Evolutionary conservation across 2,888 invertebrate species (phyloP), one percentile per base, ranked within the genome.

Genomic region (Oscheius sp.): DNA sequence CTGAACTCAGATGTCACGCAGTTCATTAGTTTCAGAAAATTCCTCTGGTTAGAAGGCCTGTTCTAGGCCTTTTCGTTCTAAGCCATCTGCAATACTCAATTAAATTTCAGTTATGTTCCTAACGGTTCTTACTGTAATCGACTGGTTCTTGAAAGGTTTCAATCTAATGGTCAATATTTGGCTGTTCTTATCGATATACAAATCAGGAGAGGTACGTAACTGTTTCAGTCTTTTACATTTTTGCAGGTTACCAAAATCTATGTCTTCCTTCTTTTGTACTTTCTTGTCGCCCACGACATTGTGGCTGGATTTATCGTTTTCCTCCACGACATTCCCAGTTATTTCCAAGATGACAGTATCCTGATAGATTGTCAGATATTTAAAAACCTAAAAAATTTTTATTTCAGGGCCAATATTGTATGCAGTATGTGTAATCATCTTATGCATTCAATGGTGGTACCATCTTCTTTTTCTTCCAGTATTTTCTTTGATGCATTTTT

Each of bases 301-400:
- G 9, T 43, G 18, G 18, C 12, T 43, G 61, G 43, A 5, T 43
- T 41, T 18, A 18, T 61, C 6, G 21, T 13, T 13, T 41, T 61
- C 12, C 43, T 61, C 41, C 61, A 61, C 43, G 61, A 61, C 25
- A 61, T 61, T 61, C 61, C 61, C 3, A 61, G 61, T 23, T 61
- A 61, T 23, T 55, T 55, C 25, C 55, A 55, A 21, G 3, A 2
- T 13, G 23, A 61, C 25, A 61, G 61, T 45, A 61, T 61, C 13
- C 18, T 61, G 16, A 43, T 18, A 2, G 43, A 41, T 5, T n/a
- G 61, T 61, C 16, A 43, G 43, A 6, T 41, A 27, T 35, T 13
- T 7, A 59, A 6, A 6, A 13, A 35, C 18, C 18, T 27, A 3
- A 3, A 35, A 35, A 6, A 35, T 29, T n/a, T n/a, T 9, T 7